These are phyloP conservation scores for Anisognathus igniventris DNA, from an alignment of 2,797 vertebrate species.

Conservation along the genomic window DNA sequence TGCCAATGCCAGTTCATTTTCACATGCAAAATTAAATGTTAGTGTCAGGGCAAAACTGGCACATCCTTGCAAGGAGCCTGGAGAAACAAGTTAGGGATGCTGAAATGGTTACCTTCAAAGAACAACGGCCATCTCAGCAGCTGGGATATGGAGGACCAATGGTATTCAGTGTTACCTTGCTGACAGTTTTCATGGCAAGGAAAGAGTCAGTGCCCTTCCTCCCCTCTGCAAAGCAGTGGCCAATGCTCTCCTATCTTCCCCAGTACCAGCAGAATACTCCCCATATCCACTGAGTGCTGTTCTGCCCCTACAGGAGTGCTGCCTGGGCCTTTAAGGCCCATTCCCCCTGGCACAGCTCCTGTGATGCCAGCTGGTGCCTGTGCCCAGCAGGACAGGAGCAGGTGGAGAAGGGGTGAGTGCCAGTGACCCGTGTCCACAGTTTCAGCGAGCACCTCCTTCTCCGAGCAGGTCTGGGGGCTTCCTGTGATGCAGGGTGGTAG, in stretches of 20 bases:
- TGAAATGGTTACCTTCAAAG: background rate
- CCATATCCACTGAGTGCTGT: background rate
- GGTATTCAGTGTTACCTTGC: background rate
- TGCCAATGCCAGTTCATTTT: background rate
- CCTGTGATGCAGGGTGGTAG: too few relatives aligned
- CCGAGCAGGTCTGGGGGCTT: background rate
- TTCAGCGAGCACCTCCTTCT: background rate
- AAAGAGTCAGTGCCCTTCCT: background rate
- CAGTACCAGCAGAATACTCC: fast-evolving
- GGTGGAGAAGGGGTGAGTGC: background rate
- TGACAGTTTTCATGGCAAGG: background rate
- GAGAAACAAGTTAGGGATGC: background rate
- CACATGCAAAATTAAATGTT: background rate
- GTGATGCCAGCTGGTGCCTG: background rate
- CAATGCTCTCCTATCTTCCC: background rate
- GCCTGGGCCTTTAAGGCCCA: background rate
- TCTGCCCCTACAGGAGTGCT: background rate
- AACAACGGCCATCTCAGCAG: background rate
- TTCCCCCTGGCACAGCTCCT: background rate
- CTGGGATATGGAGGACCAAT: background rate
- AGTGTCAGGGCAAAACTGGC: background rate
- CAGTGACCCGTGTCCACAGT: background rate
- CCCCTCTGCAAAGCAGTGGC: fast-evolving
- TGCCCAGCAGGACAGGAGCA: background rate
- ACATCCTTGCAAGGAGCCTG: background rate